Evolutionary conservation across 2,797 vertebrate genomes (phyloP), one percentile per base, ranked within the genome.

Genomic region (Clarias pachynema): DNA sequence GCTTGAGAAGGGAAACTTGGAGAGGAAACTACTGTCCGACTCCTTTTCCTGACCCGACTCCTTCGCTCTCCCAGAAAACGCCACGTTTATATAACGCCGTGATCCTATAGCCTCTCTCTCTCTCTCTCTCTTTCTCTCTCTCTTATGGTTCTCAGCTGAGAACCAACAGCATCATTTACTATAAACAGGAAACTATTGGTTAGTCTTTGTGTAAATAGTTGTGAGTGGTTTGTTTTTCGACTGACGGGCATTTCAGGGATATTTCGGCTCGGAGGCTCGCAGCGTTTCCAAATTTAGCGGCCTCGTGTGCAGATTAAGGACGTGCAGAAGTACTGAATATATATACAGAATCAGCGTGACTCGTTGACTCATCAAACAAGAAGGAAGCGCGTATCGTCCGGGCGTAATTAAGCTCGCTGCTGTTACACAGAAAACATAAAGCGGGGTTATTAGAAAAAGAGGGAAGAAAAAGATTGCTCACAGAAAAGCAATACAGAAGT

Each of bases 61-160:
- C 91, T 88, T 92, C 88, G 92, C 92, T 94, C 92, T 87, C 59
- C 77, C 90, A 91, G 90, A 89, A 92, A 92, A 93, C 90, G 92
- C 91, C 91, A 91, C 90, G 92, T 93, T 90, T 92, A 93, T 94
- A 93, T 93, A 94, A 93, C 90, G 90, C 92, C 91, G 89, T 85
- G 90, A 91, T 93, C 93, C 89, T 91, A 91, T 91, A 92, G 87
- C 90, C 88, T 87, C 91, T 89, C 93, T 94, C 37, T 40, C 37
- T 40, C 37, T 9, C 40, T 9, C 40, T 44, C 40, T 49, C 44
- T 10, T 9, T 2, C 9, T 12, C 9, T 9, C 40, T 44, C 40
- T 44, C 44, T 49, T 26, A 24, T 68, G 65, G 79, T 31, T 74
- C 81, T 56, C 14, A 80, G 74, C 62, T 75, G 73, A 57, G 73